A percentile compares a stretch with the other conserved stretches of the same genome.
These are phyloP conservation scores for Ictidomys tridecemlineatus DNA, from an alignment of 2,113 vertebrate genomes.

Conservation along the genomic window DNA sequence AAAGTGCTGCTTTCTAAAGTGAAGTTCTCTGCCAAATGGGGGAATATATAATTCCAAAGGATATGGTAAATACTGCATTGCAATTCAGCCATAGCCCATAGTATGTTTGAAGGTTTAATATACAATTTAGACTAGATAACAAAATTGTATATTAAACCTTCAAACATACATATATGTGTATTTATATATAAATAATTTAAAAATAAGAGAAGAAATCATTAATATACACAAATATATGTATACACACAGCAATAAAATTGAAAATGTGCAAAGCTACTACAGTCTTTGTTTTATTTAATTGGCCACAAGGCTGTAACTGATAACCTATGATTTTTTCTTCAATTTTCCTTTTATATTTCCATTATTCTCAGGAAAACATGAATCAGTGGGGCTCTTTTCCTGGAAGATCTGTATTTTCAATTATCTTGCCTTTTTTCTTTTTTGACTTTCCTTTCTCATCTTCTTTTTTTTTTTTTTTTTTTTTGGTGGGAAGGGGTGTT, in stretches of 20 bases:
- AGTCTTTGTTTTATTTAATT: slow-evolving; percentile 3
- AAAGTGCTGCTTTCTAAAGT: neutral
- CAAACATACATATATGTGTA: neutral
- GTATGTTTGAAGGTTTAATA: no score
- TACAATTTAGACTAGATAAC: no score
- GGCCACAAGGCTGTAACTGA: neutral
- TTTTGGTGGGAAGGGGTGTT: neutral
- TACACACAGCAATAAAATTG: neutral
- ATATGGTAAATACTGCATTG: neutral
- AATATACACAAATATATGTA: neutral
- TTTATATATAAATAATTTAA: neutral
- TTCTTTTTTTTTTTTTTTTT: neutral
- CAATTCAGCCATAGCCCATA: neutral
- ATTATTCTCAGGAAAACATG: neutral
- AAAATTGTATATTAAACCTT: neutral
- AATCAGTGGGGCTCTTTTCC: neutral
- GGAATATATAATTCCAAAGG: neutral
- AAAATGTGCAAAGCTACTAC: neutral
- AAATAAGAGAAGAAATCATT: neutral
- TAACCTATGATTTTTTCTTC: neutral
- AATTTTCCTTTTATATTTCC: neutral
- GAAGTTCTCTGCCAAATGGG: neutral
- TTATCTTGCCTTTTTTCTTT: neutral
- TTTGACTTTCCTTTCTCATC: neutral
- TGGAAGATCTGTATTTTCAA: neutral